Percentiles rank a stretch among this genome's conserved stretches.
phyloP scores from a whole-genome alignment of 2,888 invertebrate species.

The Cephus spinipes region DNA sequence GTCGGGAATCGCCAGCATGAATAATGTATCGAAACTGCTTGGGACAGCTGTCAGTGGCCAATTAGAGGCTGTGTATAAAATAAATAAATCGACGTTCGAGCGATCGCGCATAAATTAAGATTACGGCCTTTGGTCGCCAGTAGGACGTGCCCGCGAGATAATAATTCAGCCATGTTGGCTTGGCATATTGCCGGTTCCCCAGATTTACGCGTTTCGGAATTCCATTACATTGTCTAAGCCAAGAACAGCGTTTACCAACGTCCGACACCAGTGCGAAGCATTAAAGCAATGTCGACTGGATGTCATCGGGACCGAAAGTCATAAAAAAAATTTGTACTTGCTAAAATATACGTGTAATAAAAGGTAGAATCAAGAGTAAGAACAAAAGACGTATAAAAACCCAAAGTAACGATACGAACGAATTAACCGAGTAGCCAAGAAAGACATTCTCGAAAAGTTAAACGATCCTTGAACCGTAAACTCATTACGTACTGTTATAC shows the following conservation, averaged over 20 bases:
- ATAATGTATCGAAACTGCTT: constrained; percentile 37
- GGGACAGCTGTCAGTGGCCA: constrained; percentile 50
- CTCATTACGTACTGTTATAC: not conserved
- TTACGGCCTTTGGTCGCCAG: constrained; percentile 38
- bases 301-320: not conserved
- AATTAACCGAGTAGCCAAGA: not conserved
- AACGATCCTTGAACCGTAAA: not conserved
- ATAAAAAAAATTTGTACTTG: not conserved
- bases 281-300: not conserved
- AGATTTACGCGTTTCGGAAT: not conserved
- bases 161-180: not conserved
- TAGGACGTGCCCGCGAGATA: constrained; percentile 10
- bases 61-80: constrained; percentile 47
- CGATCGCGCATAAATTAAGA: constrained; percentile 50
- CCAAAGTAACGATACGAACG: not conserved
- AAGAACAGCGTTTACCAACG: not conserved
- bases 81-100: constrained; percentile 48
- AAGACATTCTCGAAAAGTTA: not conserved
- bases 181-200: not conserved
- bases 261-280: not conserved
- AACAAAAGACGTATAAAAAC: not conserved
- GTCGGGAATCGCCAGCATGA: constrained; percentile 36
- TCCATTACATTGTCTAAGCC: not conserved
- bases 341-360: too few species aligned
- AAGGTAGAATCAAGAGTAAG: too few species aligned